phyloP scores from a whole-genome alignment of 92 coral and sea anemone genomes.

The Montipora capitata region DNA sequence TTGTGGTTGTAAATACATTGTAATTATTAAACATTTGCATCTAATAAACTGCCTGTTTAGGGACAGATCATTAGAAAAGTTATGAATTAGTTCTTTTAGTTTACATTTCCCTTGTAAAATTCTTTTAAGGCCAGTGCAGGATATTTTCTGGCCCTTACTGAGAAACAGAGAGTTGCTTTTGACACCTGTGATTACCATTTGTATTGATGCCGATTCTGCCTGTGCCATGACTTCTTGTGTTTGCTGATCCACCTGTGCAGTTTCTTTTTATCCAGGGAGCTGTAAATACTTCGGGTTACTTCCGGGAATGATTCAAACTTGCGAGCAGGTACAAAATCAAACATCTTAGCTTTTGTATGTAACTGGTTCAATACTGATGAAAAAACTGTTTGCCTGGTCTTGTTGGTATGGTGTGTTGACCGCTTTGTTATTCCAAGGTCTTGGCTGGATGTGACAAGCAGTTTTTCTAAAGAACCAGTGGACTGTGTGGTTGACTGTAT shows the following conservation, averaged over 20 bases:
- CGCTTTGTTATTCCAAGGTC: conserved; percentile 43
- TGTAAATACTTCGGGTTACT: conserved; percentile 38
- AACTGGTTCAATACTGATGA: conserved; percentile 47
- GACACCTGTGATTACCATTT: conserved; percentile 24
- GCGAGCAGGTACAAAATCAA: background rate
- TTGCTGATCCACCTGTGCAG: conserved; percentile 57
- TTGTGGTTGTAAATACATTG: conserved; percentile 4
- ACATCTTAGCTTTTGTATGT: conserved; percentile 13
- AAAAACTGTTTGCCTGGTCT: conserved; percentile 45
- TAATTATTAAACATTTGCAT: conserved; percentile 11
- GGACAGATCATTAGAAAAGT: conserved; percentile 26
- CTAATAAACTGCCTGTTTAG: conserved; percentile 38
- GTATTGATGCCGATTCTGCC: conserved; percentile 40
- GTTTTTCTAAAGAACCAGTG: conserved; percentile 59
- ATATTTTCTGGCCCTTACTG: conserved; percentile 30
- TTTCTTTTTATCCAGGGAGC: conserved; percentile 45
- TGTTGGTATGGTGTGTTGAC: conserved; percentile 59
- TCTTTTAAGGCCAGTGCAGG: conserved; percentile 30
- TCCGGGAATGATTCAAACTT: conserved; percentile 63
- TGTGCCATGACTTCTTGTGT: conserved; percentile 45
- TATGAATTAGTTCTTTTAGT: conserved; percentile 13
- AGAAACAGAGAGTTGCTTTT: conserved; percentile 19
- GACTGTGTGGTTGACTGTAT: conserved; percentile 56
- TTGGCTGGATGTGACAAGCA: conserved; percentile 40
- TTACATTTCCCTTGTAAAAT: conserved; percentile 25